Evolutionary conservation across 1,140 invertebrate genomes (phyloP).

Genomic region (Araneus ventricosus): DNA sequence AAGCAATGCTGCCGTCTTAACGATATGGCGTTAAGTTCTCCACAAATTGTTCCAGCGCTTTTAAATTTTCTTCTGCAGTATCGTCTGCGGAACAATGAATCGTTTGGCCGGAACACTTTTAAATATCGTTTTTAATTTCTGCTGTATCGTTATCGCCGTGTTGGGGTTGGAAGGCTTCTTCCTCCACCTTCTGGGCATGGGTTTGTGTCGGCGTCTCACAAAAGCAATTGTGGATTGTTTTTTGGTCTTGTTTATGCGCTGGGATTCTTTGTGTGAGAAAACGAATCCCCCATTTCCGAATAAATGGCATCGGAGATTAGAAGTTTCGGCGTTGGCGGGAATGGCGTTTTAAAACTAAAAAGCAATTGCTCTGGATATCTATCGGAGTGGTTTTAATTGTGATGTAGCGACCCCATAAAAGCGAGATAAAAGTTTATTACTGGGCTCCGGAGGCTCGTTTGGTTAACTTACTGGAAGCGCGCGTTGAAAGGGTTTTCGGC

Average conservation of each 20-base stretch:
- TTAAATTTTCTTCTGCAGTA: conserved; percentile 74
- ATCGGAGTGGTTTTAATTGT: conserved; percentile 73
- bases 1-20: conserved; percentile 46
- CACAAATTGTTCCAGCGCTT: conserved; percentile 65
- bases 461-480: conserved; percentile 51
- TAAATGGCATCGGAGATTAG: conserved; percentile 66
- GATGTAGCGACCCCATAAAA: conserved; percentile 72
- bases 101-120: conserved; percentile 71
- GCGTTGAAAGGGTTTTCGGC: not conserved
- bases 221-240: conserved; percentile 65
- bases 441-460: conserved; percentile 33
- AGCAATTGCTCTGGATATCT: conserved; percentile 72
- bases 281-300: conserved; percentile 36
- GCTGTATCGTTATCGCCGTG: conserved; percentile 66
- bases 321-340: not conserved
- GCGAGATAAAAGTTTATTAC: conserved; percentile 70
- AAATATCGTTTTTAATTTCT: conserved; percentile 74
- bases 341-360: conserved; percentile 45
- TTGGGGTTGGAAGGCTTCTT: conserved; percentile 1
- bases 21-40: conserved; percentile 70
- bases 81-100: conserved; percentile 75
- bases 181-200: not conserved
- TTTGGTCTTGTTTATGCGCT: conserved; percentile 65
- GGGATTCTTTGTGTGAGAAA: conserved; percentile 31
- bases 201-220: not conserved